These are phyloP conservation scores for Neelides sp. DNA, from an alignment of 1,140 invertebrate species.

Conservation along the genomic window DNA sequence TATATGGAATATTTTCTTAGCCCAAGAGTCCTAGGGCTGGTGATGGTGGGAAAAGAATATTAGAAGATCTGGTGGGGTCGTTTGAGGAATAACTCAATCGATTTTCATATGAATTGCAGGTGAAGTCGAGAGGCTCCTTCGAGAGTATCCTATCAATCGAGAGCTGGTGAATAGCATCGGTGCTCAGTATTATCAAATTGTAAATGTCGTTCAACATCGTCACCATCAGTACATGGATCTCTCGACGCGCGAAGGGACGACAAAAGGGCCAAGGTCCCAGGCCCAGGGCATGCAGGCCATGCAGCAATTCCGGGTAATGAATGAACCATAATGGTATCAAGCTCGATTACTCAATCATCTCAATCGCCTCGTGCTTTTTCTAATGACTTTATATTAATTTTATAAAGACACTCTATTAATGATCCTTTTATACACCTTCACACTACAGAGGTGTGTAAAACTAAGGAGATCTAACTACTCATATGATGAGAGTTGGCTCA, in stretches of 20 bases:
- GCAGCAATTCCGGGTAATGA: slow-evolving; percentile 29
- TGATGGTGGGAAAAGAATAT: too few species aligned
- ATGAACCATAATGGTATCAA: too few species aligned
- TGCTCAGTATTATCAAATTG: slow-evolving; percentile 80
- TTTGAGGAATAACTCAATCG: background rate
- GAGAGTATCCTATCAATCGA: slow-evolving; percentile 79
- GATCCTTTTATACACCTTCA: too few species aligned
- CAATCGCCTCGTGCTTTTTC: too few species aligned
- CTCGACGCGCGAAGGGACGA: slow-evolving; percentile 32
- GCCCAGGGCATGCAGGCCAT: slow-evolving; percentile 27
- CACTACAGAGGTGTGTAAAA: too few species aligned
- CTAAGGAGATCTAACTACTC: too few species aligned
- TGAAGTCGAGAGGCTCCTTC: slow-evolving; percentile 73
- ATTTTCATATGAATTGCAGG: slow-evolving; percentile 44
- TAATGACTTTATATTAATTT: too few species aligned
- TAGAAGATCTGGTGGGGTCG: background rate
- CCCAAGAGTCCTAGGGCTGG: too few species aligned
- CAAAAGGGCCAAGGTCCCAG: slow-evolving; percentile 27
- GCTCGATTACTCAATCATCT: too few species aligned
- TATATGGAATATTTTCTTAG: too few species aligned
- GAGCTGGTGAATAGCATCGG: slow-evolving; percentile 79
- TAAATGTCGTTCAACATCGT: slow-evolving; percentile 82
- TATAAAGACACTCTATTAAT: too few species aligned
- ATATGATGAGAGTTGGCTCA: too few species aligned
- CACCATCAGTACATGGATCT: slow-evolving; percentile 84